These are phyloP conservation scores for Pitta sordida DNA, from an alignment of 2,113 vertebrate species.

Conservation along the genomic window DNA sequence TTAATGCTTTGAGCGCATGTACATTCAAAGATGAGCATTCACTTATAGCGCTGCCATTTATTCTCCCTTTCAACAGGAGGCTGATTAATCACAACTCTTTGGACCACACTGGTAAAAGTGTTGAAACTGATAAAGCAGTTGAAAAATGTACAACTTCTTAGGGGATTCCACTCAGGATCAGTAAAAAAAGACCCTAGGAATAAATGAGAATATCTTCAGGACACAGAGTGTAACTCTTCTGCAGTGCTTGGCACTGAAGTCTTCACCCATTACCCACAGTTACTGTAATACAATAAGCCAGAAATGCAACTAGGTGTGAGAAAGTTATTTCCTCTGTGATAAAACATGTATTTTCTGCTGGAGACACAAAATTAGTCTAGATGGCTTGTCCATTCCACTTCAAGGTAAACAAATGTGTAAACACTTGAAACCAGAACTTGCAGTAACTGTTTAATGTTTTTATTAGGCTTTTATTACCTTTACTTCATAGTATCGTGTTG, in stretches of 20 bases:
- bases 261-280: background rate
- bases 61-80: background rate
- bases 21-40: background rate
- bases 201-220: background rate
- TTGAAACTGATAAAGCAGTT: background rate
- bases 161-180: background rate
- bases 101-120: background rate
- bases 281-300: background rate
- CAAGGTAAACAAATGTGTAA: background rate
- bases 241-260: background rate
- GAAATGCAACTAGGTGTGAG: background rate
- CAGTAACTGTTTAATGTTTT: too few species aligned
- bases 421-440: background rate
- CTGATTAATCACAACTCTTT: background rate
- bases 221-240: background rate
- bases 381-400: background rate
- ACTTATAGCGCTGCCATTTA: background rate
- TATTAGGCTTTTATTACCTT: constrained; percentile 56
- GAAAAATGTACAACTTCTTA: background rate
- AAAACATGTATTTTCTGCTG: background rate
- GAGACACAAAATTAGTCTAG: background rate
- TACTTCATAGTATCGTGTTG: constrained; percentile 70
- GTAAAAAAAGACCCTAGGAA: background rate
- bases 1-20: background rate
- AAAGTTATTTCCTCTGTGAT: background rate